Evolutionary conservation across 2,888 invertebrate genomes (phyloP).

Genomic region (Myathropa florea): DNA sequence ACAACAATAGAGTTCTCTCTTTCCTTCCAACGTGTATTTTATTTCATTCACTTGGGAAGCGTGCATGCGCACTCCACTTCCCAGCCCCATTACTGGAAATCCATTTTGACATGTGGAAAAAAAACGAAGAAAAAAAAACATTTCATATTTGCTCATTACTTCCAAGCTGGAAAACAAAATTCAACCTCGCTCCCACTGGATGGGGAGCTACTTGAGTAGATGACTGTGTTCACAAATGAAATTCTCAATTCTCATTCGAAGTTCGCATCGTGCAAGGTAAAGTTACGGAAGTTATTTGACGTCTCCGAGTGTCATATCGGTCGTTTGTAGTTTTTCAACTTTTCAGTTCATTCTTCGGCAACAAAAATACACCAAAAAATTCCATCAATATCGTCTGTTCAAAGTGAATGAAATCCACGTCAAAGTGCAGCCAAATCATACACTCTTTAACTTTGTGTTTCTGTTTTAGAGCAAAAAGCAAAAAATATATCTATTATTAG

Average conservation of each 20-base stretch:
- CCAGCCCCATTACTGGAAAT: conserved; percentile 34
- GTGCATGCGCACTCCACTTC: conserved; percentile 28
- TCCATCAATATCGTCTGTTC: neutral
- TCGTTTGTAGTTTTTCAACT: conserved; percentile 51
- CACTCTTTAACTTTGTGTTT: neutral
- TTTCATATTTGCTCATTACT: neutral
- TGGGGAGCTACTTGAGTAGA: neutral
- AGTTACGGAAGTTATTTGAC: conserved; percentile 45
- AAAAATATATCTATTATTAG: conserved; percentile 25
- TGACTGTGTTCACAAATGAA: neutral
- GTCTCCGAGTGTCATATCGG: conserved; percentile 51
- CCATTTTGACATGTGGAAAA: conserved; percentile 49
- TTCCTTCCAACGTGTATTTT: neutral
- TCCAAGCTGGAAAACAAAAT: neutral
- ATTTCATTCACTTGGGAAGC: neutral
- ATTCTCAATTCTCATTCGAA: conserved; percentile 56
- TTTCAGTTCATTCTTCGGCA: conserved; percentile 23
- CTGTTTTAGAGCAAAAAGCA: neutral
- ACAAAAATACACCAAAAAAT: neutral
- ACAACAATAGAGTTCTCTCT: neutral
- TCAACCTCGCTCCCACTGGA: neutral
- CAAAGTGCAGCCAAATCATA: neutral
- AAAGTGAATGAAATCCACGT: neutral
- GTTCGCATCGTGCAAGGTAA: conserved; percentile 57
- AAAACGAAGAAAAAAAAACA: conserved; percentile 2